phyloP scores from a whole-genome alignment of 2,888 invertebrate species.

The Eulithis testata region DNA sequence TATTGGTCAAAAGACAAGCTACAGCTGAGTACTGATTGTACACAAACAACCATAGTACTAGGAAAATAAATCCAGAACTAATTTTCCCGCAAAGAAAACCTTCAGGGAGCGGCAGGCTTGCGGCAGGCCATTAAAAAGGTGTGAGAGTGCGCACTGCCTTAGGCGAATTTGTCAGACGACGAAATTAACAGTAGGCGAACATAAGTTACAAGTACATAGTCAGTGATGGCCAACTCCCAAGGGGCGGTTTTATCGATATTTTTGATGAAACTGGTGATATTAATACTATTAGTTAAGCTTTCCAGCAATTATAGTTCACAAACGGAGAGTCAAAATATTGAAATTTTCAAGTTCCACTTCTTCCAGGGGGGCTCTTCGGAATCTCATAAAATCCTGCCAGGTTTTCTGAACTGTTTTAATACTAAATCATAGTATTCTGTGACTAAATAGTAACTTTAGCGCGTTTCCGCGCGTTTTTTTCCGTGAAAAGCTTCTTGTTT shows the following conservation, averaged over 20 bases:
- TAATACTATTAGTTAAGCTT: background rate
- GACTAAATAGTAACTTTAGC: too few relatives aligned
- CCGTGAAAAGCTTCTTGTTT: too few relatives aligned
- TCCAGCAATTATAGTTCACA: too few relatives aligned
- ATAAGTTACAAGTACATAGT: conserved; percentile 65
- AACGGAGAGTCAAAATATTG: too few relatives aligned
- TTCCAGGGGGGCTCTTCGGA: too few relatives aligned
- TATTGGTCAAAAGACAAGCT: background rate
- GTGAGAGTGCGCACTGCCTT: conserved; percentile 56
- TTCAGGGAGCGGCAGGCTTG: conserved; percentile 43
- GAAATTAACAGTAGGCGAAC: conserved; percentile 77
- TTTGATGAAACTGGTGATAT: conserved; percentile 12
- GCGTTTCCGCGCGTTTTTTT: too few relatives aligned
- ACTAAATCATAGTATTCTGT: too few relatives aligned
- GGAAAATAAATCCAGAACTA: conserved; percentile 40
- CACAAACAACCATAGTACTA: background rate
- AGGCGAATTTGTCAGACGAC: conserved; percentile 72
- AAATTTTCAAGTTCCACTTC: too few relatives aligned
- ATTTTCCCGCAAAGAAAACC: conserved; percentile 53
- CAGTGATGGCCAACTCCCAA: conserved; percentile 42
- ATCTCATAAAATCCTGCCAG: too few relatives aligned
- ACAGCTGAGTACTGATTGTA: background rate
- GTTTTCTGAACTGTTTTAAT: too few relatives aligned
- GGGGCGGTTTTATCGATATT: conserved; percentile 60
- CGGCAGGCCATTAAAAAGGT: conserved; percentile 51